Base-by-base conservation (phyloP, 2,888 invertebrate species). In the Odontocolon sp. region DNA sequence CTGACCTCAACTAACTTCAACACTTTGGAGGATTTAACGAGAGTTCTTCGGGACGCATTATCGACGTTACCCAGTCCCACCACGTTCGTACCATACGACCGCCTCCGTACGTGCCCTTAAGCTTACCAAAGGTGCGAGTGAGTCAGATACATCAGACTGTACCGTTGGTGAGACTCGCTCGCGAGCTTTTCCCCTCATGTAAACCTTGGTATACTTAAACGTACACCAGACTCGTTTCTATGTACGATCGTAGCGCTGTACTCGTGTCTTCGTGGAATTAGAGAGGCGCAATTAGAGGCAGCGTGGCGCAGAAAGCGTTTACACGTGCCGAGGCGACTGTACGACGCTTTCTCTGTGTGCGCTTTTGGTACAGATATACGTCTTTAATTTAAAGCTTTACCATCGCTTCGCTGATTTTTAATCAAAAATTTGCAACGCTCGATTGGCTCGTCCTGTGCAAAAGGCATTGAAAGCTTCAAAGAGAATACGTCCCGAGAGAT, bases 21-120 rank as follows among this genome's bases (percentile, higher is more conserved):
- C 76, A 78, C 80, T 80, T 80, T 78, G 75, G 75, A 42, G 73
- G 57, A 78, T 73, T 78, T 80, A 78, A 80, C 78, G 78, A 78
- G 69, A 78, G 56, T 75, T 73, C 67, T 66, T 68, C 47, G 74
- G 59, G 52, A 66, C 61, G 71, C 79, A 77, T 80, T 80, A 78
- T 80, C 73, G 78, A 73, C 67, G 64, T 76, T 78, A 76, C 23
- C 67, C 57, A 78, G 72, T 78, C 75, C 59, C 28, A 63, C 70
- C 78, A 78, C 80, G 78, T 80, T 72, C 52, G 61, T 75, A 75
- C 72, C 71, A 77, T 79, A 74, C 74, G 74, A 77, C 74, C 68
- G 40, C 68, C 54, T 66, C 31, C 50, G 57, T 72, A 77, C 79
- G 77, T 79, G 74, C 50, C 33, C 57, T 59, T 33, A 33, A 63